Base-by-base conservation (phyloP, 2,888 invertebrate genomes). In the Disparrhopalites patrizii region DNA sequence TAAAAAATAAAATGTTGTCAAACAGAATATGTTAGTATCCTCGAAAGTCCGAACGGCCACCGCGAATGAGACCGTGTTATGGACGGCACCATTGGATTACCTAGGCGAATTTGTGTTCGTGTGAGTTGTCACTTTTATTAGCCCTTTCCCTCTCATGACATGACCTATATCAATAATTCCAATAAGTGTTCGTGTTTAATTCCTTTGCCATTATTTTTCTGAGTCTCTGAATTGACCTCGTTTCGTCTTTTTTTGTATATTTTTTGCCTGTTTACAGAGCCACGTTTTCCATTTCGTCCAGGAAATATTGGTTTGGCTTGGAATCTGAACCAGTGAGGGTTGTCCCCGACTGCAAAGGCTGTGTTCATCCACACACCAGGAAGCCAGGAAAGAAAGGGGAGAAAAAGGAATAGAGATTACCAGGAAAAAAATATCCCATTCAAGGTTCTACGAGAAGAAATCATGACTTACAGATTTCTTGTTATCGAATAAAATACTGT, bases 11-110 rank as follows among this genome's bases (percentile, higher is more conserved):
- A n/a, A n/a, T n/a, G n/a, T n/a, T n/a, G n/a, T n/a, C n/a, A n/a
- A n/a, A n/a, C 27, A 62, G 62, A 62, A 62, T 27, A 62, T 62
- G 62, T 18, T 62, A 3, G 62, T 62, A 25, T 52, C 51, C 18
- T 52, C 62, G 25, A 62, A 62, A 51, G 62, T 52, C 1, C n/a
- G 54, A 25, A 3, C 33, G 10, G n/a, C 3, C 15, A 62, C 31
- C n/a, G 38, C 62, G 18, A 62, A 62, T 28, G 62, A 62, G 40
- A 62, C 62, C 1, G 38, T 62, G 2, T 25, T 52, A 25, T 62
- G 62, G 62, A 28, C 62, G 28, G 62, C 62, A 3, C 62, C 62
- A 3, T 7, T 2, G 2, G 54, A 62, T 51, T 62, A 52, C 20
- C 36, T 28, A 7, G 62, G 62, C 7, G 30, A 51, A 3, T 62